These are phyloP conservation scores for Rissa tridactyla DNA, from an alignment of 2,113 vertebrate genomes.

Conservation along the genomic window DNA sequence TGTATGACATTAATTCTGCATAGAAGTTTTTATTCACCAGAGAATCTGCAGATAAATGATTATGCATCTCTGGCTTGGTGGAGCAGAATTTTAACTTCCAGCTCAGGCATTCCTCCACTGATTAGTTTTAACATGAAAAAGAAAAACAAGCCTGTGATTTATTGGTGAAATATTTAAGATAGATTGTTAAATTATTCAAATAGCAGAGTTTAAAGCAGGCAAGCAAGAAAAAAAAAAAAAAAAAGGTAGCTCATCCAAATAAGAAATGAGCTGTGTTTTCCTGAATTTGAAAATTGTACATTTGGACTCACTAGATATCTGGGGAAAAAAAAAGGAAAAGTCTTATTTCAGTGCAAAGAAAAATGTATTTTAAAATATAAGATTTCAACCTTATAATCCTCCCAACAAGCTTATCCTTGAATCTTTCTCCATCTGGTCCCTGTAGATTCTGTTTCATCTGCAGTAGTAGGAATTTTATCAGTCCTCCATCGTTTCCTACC, in stretches of 20 bases:
- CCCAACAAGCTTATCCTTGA: not conserved
- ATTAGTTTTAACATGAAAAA: conserved; percentile 46
- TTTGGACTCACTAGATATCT: not conserved
- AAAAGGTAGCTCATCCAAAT: not conserved
- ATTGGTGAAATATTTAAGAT: conserved; percentile 61
- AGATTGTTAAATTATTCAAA: conserved; percentile 41
- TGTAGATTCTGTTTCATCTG: not conserved
- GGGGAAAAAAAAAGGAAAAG: not conserved
- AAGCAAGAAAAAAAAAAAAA: not conserved
- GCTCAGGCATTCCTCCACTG: conserved; percentile 7
- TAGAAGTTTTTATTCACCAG: conserved; percentile 23
- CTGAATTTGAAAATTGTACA: not conserved
- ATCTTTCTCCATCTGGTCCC: not conserved
- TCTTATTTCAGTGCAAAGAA: not conserved
- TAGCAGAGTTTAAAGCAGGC: not conserved
- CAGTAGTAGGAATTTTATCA: not conserved
- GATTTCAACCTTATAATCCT: not conserved
- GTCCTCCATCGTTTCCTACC: not conserved
- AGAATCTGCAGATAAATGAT: not conserved
- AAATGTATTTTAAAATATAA: not conserved
- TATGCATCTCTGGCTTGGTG: not conserved
- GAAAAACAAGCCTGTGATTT: conserved; percentile 46
- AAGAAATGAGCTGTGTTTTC: not conserved
- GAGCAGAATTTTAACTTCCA: conserved; percentile 48
- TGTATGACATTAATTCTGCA: not conserved